phyloP scores from a whole-genome alignment of 2,113 vertebrate species.

The Chlamydotis undulata region DNA sequence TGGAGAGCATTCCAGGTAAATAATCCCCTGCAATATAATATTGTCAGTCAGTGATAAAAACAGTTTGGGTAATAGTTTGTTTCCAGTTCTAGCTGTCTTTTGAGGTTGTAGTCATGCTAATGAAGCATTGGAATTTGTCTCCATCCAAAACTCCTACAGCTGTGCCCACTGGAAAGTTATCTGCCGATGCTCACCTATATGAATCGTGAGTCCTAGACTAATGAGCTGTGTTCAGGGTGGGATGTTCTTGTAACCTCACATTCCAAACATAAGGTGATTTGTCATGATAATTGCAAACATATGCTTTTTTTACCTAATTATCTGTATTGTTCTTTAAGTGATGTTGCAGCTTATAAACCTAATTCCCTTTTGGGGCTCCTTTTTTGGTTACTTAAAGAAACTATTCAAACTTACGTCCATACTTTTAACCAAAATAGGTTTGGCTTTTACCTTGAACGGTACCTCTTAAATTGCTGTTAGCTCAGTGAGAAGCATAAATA shows the following conservation, averaged over 20 bases:
- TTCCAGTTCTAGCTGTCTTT: neutral
- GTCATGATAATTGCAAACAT: neutral
- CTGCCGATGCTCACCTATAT: neutral
- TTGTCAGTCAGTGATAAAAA: neutral
- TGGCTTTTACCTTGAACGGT: neutral
- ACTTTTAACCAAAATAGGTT: neutral
- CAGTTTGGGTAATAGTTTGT: neutral
- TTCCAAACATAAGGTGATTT: neutral
- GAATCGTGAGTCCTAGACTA: neutral
- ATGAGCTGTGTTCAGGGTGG: neutral
- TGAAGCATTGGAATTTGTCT: neutral
- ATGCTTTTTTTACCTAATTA: neutral
- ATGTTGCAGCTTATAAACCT: neutral
- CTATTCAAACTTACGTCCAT: neutral
- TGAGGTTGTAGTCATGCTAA: neutral
- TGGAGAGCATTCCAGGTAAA: conserved; percentile 94
- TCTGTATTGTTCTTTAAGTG: neutral
- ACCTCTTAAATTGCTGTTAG: neutral
- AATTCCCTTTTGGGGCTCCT: neutral
- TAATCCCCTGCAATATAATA: neutral
- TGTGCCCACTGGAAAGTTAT: neutral
- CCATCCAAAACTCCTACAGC: neutral
- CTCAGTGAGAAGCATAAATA: neutral
- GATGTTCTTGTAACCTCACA: neutral
- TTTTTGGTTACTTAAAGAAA: neutral